Percentiles rank a stretch among this genome's conserved stretches.
phyloP scores from a whole-genome alignment of 2,797 vertebrate species.

The Betta splendens region DNA sequence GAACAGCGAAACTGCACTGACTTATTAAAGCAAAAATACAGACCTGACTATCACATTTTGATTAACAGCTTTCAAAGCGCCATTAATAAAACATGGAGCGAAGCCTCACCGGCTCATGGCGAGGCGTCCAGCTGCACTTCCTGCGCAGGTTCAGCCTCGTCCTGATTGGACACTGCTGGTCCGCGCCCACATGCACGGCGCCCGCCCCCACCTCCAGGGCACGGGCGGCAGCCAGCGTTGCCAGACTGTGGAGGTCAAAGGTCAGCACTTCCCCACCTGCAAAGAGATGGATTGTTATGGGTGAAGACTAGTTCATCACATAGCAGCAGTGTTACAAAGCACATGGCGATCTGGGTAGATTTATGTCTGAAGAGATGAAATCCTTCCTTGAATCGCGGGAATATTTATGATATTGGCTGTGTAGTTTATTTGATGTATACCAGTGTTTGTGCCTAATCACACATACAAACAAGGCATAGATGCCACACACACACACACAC shows the following conservation, averaged over 20 bases:
- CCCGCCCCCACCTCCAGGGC: slow-evolving; percentile 86
- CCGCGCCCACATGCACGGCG: slow-evolving; percentile 43
- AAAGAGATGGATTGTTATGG: slow-evolving; percentile 45
- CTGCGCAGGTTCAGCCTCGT: slow-evolving; percentile 87
- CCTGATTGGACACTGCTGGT: slow-evolving; percentile 77
- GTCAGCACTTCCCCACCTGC: slow-evolving; percentile 86
- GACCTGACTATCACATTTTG: background rate
- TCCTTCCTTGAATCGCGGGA: slow-evolving; percentile 62
- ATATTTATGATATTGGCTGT: slow-evolving; percentile 78
- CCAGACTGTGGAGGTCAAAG: slow-evolving; percentile 92
- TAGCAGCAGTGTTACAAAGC: slow-evolving; percentile 32
- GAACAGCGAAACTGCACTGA: background rate
- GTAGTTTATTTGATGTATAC: slow-evolving; percentile 76
- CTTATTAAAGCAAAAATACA: background rate
- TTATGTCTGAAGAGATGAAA: slow-evolving; percentile 58
- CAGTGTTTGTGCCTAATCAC: slow-evolving; percentile 58
- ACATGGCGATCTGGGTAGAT: slow-evolving; percentile 38
- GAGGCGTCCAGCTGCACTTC: slow-evolving; percentile 94
- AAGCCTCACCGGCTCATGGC: slow-evolving; percentile 88
- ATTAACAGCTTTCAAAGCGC: slow-evolving; percentile 6
- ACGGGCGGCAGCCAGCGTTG: slow-evolving; percentile 91
- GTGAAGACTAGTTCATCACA: slow-evolving; percentile 45
- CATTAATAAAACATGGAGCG: background rate
- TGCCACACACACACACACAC: slow-evolving; percentile 1
- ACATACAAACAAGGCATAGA: slow-evolving; percentile 47